Evolutionary conservation across 1,140 invertebrate species (phyloP).

Genomic region (Galleria mellonella): DNA sequence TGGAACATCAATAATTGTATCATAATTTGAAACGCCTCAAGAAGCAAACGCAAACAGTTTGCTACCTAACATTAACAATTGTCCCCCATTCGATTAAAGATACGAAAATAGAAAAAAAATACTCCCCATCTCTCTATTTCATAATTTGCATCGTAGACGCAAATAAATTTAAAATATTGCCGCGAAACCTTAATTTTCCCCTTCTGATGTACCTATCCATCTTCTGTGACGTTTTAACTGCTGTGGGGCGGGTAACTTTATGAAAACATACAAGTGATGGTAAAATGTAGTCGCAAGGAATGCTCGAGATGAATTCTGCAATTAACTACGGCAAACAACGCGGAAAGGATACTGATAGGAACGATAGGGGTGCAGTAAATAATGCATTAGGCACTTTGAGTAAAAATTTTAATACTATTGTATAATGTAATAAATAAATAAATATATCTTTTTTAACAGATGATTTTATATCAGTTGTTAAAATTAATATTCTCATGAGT

Average conservation of each 20-base stretch:
- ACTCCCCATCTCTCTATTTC: constrained; percentile 59
- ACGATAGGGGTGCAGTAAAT: too few species aligned
- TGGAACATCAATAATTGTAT: constrained; percentile 6
- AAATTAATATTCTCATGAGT: too few species aligned
- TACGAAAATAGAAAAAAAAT: constrained; percentile 38
- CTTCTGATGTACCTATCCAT: constrained; percentile 52
- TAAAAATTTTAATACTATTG: too few species aligned
- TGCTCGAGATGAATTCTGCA: too few species aligned
- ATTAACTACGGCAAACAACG: too few species aligned
- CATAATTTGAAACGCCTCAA: constrained; percentile 13
- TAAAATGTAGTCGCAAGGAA: too few species aligned
- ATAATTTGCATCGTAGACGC: constrained; percentile 67
- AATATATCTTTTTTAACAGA: too few species aligned
- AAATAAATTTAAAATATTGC: constrained; percentile 72
- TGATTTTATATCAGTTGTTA: too few species aligned
- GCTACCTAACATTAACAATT: constrained; percentile 38
- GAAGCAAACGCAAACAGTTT: constrained; percentile 29
- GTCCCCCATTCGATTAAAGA: constrained; percentile 54
- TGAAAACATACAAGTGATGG: background rate
- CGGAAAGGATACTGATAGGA: too few species aligned
- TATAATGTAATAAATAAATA: too few species aligned
- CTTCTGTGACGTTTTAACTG: constrained; percentile 23
- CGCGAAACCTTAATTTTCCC: constrained; percentile 56
- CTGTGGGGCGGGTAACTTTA: constrained; percentile 1
- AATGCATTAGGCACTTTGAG: too few species aligned